Base-by-base conservation (phyloP, 2,113 vertebrate genomes). In the Pelecanus crispus region DNA sequence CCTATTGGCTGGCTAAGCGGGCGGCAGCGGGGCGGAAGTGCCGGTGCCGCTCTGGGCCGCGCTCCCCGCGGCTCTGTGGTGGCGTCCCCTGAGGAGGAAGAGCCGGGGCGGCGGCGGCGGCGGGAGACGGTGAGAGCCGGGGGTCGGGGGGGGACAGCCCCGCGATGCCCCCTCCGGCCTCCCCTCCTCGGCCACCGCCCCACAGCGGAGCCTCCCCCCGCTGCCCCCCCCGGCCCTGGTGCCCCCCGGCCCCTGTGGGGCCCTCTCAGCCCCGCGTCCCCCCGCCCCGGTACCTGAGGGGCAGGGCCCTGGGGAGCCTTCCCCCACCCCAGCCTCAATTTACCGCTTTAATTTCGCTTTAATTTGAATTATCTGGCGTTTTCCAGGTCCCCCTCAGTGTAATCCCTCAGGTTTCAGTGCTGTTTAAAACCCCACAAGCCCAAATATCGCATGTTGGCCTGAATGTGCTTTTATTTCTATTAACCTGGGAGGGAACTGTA, bases 381-480 rank as follows among this genome's bases (percentile, higher is more conserved):
- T 65, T 34, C 50, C 20, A 15, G 13, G 11, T 53, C 55, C n/a
- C 21, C 11, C 19, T 31, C 29, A 5, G 24, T 5, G 2, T 14
- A 13, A 47, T 9, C 56, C 31, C 0, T 28, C 44, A 13, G 58
- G 65, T 25, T 62, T 36, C 36, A 9, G 49, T 1, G 2, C 25
- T 0, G 9, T 19, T 53, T 5, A 3, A 45, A 62, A 13, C 22
- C 7, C 36, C 32, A 0, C 13, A 21, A 63, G 38, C 56, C 34
- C 56, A 13, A n/a, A 28, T 7, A 14, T 10, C 2, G 0, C 17
- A 2, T 38, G 0, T 11, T 12, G 17, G n/a, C 7, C 42, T 34
- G 26, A 3, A 29, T 28, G 22, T 1, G 29, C 31, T 21, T 34
- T 38, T 34, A 16, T 70, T 58, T 65, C 50, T 16, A 1, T 71